These are phyloP conservation scores for Anabacerthia variegaticeps DNA, from an alignment of 2,797 vertebrate species.

Conservation along the genomic window DNA sequence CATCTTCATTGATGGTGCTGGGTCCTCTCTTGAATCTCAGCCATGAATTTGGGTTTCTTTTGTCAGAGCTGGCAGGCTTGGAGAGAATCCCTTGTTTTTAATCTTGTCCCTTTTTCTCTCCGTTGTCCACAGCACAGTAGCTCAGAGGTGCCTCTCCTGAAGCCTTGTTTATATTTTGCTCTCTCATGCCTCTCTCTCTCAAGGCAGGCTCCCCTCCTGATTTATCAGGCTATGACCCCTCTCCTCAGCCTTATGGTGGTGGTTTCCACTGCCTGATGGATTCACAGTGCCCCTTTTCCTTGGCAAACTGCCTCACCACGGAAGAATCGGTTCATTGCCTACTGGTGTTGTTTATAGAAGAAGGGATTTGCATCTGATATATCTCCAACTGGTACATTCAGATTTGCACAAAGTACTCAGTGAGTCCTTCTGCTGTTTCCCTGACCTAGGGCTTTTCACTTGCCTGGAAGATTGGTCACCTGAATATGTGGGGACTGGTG, in stretches of 20 bases:
- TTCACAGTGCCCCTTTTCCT: neutral
- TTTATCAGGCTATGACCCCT: neutral
- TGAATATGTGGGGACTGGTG: accelerated
- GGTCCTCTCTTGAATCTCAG: neutral
- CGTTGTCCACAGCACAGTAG: neutral
- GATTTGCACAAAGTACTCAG: neutral
- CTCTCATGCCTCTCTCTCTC: neutral
- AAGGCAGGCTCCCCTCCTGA: neutral
- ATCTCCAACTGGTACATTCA: neutral
- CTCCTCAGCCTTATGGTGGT: neutral
- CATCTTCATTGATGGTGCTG: neutral
- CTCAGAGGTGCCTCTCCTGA: neutral
- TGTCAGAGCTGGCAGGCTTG: neutral
- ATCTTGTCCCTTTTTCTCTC: neutral
- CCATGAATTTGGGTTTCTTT: neutral
- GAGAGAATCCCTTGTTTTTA: neutral
- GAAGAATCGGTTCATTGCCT: neutral
- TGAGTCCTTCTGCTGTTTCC: neutral
- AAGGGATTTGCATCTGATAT: neutral
- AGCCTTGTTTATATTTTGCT: neutral
- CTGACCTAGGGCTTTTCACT: neutral
- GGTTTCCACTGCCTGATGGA: neutral
- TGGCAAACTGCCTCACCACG: neutral
- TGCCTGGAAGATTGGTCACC: neutral
- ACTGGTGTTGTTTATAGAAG: neutral